These are phyloP conservation scores for Connochaetes taurinus DNA, from an alignment of 2,113 vertebrate genomes.

Conservation along the genomic window DNA sequence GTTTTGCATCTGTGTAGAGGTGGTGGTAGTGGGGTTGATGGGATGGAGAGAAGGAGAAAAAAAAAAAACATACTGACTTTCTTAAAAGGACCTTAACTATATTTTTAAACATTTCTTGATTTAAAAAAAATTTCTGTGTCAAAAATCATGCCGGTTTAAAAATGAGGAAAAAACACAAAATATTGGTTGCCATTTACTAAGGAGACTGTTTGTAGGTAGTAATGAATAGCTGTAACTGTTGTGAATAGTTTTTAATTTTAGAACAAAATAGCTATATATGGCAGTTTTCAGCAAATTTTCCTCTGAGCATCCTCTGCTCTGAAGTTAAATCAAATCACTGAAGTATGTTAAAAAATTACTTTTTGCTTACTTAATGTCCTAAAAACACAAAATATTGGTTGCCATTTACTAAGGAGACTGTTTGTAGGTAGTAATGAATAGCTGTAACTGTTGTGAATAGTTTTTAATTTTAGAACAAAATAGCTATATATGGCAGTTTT, in stretches of 20 bases:
- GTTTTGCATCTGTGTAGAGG: not conserved
- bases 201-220: constrained; percentile 65
- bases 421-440: constrained; percentile 65
- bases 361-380: constrained; percentile 67
- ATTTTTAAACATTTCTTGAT: not conserved
- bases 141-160: constrained; percentile 37
- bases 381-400: not conserved
- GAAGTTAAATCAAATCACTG: constrained; percentile 75
- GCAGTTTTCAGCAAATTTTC: constrained; percentile 62
- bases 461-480: constrained; percentile 67
- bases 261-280: constrained; percentile 63
- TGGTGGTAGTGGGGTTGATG: constrained; percentile 8
- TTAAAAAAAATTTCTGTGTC: not conserved
- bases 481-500: constrained; percentile 64
- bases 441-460: constrained; percentile 60
- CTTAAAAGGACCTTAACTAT: constrained; percentile 37
- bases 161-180: constrained; percentile 14
- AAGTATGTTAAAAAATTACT: constrained; percentile 63
- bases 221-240: constrained; percentile 61
- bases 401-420: constrained; percentile 54
- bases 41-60: not conserved
- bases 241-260: constrained; percentile 69
- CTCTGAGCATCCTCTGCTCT: constrained; percentile 56
- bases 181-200: not conserved
- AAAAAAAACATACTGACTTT: not conserved